Evolutionary conservation across 1,140 invertebrate species (phyloP).

Genomic region (Helicoverpa armigera): DNA sequence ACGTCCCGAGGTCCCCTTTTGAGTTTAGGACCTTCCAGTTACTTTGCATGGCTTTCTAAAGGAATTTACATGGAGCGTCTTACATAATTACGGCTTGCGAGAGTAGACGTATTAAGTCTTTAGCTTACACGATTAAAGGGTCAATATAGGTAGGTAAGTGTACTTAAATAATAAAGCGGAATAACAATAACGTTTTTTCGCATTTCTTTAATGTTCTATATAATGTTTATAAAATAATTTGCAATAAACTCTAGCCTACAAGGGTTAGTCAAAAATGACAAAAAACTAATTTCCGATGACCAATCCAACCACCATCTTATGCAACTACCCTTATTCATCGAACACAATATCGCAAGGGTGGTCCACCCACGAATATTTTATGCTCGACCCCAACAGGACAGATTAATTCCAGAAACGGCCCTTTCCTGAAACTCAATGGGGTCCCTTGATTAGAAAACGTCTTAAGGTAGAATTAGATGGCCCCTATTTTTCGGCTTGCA

Average conservation of each 20-base stretch:
- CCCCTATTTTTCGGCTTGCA: constrained; percentile 25
- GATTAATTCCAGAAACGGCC: constrained; percentile 52
- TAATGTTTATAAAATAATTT: too few relatives aligned
- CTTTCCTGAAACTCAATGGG: constrained; percentile 46
- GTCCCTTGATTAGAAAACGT: constrained; percentile 51
- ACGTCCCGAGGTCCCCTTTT: constrained; percentile 5
- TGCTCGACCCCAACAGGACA: constrained; percentile 43
- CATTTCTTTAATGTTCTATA: too few relatives aligned
- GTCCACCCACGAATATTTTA: constrained; percentile 53
- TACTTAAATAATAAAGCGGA: too few relatives aligned
- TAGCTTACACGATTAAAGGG: too few relatives aligned
- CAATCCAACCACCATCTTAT: neutral
- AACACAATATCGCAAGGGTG: constrained; percentile 38
- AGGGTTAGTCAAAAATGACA: too few relatives aligned
- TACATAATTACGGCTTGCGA: too few relatives aligned
- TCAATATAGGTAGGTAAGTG: too few relatives aligned
- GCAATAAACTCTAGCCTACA: too few relatives aligned
- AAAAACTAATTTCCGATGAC: too few relatives aligned
- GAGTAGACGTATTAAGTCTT: too few relatives aligned
- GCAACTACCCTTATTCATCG: constrained; percentile 37
- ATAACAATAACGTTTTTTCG: too few relatives aligned
- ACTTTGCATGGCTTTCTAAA: neutral
- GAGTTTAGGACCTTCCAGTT: neutral
- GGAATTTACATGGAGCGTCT: neutral
- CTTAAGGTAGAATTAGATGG: constrained; percentile 37